Percentiles rank a stretch among this genome's conserved stretches.
Conservation (phyloP, 2,113 vertebrate genomes). For the Heterotilapia buettikoferi region DNA sequence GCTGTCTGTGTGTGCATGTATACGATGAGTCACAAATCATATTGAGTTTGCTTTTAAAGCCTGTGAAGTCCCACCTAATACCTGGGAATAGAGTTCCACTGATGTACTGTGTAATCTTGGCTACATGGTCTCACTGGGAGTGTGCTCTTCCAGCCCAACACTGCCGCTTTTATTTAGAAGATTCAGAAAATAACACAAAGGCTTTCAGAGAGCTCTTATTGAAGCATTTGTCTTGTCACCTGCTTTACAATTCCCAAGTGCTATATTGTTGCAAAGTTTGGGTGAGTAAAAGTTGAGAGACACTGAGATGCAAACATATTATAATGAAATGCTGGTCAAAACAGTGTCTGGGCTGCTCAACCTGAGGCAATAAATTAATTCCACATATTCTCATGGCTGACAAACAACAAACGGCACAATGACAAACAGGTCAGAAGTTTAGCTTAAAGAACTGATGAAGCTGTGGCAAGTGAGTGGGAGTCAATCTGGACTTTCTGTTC, state of each 20-base stretch:
- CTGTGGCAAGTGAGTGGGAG: constrained; percentile 66
- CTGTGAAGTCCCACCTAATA: constrained; percentile 12
- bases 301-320: not conserved
- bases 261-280: not conserved
- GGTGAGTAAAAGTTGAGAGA: not conserved
- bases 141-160: not conserved
- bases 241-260: not conserved
- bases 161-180: not conserved
- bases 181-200: not conserved
- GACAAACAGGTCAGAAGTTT: constrained; percentile 33
- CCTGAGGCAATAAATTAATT: constrained; percentile 18
- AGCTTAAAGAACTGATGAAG: constrained; percentile 38
- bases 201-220: not conserved
- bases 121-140: constrained; percentile 27
- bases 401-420: not conserved
- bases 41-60: constrained; percentile 26
- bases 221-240: not conserved
- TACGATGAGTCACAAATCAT: constrained; percentile 4
- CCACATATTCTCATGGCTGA: not conserved
- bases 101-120: constrained; percentile 29
- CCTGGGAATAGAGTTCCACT: not conserved
- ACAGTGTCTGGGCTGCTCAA: not conserved
- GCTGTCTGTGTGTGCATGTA: not conserved
- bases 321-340: not conserved
- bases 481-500: constrained; percentile 57